Base-by-base conservation (phyloP, 2,797 vertebrate genomes). In the Phoxinus dragarum region DNA sequence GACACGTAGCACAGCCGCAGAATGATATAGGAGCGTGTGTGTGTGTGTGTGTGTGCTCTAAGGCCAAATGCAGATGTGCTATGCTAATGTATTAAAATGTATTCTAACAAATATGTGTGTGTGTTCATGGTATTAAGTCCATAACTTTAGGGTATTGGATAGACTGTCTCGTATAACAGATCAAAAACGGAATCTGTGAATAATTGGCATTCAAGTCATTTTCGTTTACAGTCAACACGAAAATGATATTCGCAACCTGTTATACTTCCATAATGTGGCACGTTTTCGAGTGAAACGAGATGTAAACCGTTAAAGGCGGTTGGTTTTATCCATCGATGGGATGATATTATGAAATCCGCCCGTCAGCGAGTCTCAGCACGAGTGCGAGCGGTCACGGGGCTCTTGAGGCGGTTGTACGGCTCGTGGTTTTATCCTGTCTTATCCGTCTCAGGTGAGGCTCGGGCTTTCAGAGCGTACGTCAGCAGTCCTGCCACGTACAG, bases 71-170 rank as follows among this genome's bases (percentile, higher is more conserved):
- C 73, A 86, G 81, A 73, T 44, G 52, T 21, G 82, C 83, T 88
- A 80, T 88, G 86, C 82, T 88, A 86, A 89, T 86, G 42, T 86
- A 89, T 86, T 86, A n/a, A 82, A 88, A 89, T 88, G 23, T 75
- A 88, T 88, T 88, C 84, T 64, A 72, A 87, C 54, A 77, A 42
- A 71, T 86, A 61, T 79, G n/a, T 64, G 80, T 73, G 73, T 80
- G 74, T 80, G 69, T 80, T 80, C 19, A n/a, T 80, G 69, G 44
- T 27, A 64, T 52, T 86, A 67, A 66, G 49, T 84, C 36, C 49
- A 67, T 69, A 69, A 59, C 82, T 71, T 38, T 2, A 64, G 73
- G 47, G 27, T 64, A 69, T 77, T 56, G 66, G 74, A 68, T 10
- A 40, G 61, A 44, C 82, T 52, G 82, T 56, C 47, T 78, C 74